Base-by-base conservation (phyloP, 2,113 vertebrate species). In the Ceyx margarethae region DNA sequence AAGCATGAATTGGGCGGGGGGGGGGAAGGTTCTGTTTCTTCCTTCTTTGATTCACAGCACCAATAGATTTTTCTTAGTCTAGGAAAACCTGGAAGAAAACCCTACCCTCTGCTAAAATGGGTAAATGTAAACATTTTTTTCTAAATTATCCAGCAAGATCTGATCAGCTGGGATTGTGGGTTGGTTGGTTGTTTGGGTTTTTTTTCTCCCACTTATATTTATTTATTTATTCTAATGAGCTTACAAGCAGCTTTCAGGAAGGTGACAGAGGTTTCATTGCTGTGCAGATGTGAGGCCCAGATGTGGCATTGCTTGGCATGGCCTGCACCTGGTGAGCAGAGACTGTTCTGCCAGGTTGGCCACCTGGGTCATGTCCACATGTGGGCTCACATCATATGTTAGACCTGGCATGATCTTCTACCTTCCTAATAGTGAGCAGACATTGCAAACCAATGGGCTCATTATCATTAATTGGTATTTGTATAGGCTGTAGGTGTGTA, bases 1-100 rank as follows among this genome's bases (percentile, higher is more conserved):
- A 98, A 96, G 95, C 85, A 86, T 93, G 85, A 96, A 96, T 91
- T 81, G 83, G 96, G 1, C 0, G 20, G 33, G 58, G 56, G 19
- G 33, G 50, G 10, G 33, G 31, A 23, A 10, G 5, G 14, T 20
- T 37, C 85, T 77, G 42, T 35, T 86, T 94, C 73, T 95, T 89
- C 85, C 58, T 81, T 40, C 77, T 95, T 94, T 66, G 19, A 20
- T 79, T 94, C 19, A 15, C 71, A 90, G 76, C 73, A 85, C 42
- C 2, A 54, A 86, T 50, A 93, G 79, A 71, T 37, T 82, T 37
- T 94, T 61, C 73, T 89, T 50, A 42, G 73, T 71, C n/a, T 15
- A 87, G 77, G 88, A 83, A 88, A 66, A 54, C 65, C 91, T 48
- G 78, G 77, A 91, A 91, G 64, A 85, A 82, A 91, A 69, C 83